Evolutionary conservation across 2,888 invertebrate genomes (phyloP).

Genomic region (Rhagonycha lutea): DNA sequence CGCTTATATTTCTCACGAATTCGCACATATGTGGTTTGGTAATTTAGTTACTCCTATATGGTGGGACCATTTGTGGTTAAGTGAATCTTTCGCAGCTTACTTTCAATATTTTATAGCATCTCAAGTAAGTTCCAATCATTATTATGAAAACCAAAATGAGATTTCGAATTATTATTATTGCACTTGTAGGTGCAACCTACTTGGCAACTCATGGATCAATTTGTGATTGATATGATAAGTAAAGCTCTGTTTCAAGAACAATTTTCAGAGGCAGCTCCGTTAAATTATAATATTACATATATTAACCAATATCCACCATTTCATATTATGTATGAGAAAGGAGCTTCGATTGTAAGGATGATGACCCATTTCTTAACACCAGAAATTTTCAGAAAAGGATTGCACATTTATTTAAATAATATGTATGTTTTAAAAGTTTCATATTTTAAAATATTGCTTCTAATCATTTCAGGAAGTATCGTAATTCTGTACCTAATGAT

Average conservation of each 20-base stretch:
- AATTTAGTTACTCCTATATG: conserved; percentile 51
- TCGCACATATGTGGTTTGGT: conserved; percentile 61
- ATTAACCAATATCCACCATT: conserved; percentile 57
- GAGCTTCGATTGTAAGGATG: conserved; percentile 16
- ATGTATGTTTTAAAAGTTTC: neutral
- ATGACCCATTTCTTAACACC: conserved; percentile 11
- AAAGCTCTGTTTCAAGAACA: conserved; percentile 45
- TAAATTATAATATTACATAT: conserved; percentile 58
- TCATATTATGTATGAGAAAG: conserved; percentile 15
- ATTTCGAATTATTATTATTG: neutral
- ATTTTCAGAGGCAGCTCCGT: conserved; percentile 42
- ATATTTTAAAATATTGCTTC: neutral
- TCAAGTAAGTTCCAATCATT: conserved; percentile 2
- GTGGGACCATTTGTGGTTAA: conserved; percentile 54
- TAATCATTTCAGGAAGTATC: conserved; percentile 27
- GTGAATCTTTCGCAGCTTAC: conserved; percentile 61
- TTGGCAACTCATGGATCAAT: conserved; percentile 54
- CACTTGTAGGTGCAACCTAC: conserved; percentile 38
- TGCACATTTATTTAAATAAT: conserved; percentile 7
- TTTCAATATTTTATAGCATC: conserved; percentile 55
- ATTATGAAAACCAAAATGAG: neutral
- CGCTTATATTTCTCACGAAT: conserved; percentile 57
- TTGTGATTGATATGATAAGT: conserved; percentile 51
- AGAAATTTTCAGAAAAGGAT: conserved; percentile 6
- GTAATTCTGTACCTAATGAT: conserved; percentile 39